Evolutionary conservation across 92 coral and sea anemone genomes (phyloP).

Genomic region (Heliopora coerulea): DNA sequence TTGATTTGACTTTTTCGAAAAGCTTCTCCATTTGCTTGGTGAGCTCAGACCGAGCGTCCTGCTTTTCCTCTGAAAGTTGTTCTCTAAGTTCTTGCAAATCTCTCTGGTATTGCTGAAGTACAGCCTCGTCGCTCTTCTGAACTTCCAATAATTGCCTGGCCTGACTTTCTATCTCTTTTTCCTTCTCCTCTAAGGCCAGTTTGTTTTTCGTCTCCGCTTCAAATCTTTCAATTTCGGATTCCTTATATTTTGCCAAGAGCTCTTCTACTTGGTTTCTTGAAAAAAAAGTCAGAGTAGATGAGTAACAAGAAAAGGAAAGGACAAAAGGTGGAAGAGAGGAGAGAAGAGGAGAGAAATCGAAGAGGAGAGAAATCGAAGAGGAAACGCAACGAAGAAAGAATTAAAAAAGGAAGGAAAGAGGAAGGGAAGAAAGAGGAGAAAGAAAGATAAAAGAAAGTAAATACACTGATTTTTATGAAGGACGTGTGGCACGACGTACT

Average conservation of each 20-base stretch:
- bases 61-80: slow-evolving; percentile 57
- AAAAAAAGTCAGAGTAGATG: background rate
- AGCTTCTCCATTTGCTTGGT: slow-evolving; percentile 60
- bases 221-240: slow-evolving; percentile 80
- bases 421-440: background rate
- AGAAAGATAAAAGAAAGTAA: background rate
- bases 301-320: background rate
- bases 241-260: slow-evolving; percentile 79
- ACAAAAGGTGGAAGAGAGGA: background rate
- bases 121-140: slow-evolving; percentile 66
- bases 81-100: slow-evolving; percentile 64
- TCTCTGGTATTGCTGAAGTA: slow-evolving; percentile 56
- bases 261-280: slow-evolving; percentile 74
- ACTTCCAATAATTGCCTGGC: slow-evolving; percentile 64
- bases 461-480: too few relatives aligned
- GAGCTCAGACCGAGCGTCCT: slow-evolving; percentile 53
- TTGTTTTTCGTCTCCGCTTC: slow-evolving; percentile 79
- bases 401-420: background rate
- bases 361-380: background rate
- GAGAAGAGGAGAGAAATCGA: background rate
- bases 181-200: slow-evolving; percentile 69
- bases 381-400: background rate
- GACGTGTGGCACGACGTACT: slow-evolving; percentile 52
- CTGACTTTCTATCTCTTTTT: slow-evolving; percentile 80
- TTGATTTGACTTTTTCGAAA: slow-evolving; percentile 51